Conservation (phyloP, 2,113 vertebrate species). For the Eulacestoma nigropectus region DNA sequence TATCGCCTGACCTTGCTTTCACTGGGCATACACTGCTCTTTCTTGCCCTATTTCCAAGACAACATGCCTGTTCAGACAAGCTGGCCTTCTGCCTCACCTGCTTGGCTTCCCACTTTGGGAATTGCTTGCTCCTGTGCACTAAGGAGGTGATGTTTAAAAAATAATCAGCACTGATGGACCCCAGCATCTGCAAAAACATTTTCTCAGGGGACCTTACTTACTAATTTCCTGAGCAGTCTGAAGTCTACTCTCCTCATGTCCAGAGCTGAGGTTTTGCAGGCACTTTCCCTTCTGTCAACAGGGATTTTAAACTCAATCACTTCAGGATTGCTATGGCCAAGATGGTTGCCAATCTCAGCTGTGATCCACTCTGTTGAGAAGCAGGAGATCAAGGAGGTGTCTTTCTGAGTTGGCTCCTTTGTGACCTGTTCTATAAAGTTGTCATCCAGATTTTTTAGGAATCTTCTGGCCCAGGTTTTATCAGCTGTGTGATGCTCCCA, state of each 20-base stretch:
- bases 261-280: background rate
- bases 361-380: background rate
- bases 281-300: background rate
- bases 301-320: background rate
- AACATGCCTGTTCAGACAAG: background rate
- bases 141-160: background rate
- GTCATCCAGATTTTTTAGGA: background rate
- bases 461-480: background rate
- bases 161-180: background rate
- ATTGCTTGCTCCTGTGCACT: background rate
- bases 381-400: background rate
- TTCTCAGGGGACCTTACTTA: background rate
- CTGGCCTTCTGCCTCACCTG: background rate
- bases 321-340: background rate
- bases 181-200: background rate
- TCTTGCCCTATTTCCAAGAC: background rate
- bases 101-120: background rate
- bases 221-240: background rate
- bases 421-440: background rate
- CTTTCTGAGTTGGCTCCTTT: background rate
- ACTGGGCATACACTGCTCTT: background rate
- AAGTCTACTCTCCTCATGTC: background rate
- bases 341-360: rapidly evolving
- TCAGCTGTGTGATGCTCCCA: background rate
- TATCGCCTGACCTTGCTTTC: background rate